Conservation (phyloP, 2,113 vertebrate genomes). For the Zosterops japonicus region DNA sequence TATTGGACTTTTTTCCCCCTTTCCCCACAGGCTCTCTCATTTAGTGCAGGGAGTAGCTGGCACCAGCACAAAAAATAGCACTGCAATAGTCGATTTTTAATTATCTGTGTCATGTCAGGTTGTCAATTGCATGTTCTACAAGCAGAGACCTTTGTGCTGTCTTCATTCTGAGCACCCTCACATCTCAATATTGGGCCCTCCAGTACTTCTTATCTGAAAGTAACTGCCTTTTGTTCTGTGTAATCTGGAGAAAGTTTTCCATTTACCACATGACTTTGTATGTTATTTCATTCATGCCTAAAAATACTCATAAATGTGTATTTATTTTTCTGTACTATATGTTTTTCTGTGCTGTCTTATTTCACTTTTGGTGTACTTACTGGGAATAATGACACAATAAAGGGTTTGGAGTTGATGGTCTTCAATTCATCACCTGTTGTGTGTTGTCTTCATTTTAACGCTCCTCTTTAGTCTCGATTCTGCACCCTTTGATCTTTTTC, state of each 20-base stretch:
- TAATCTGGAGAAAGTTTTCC: not conserved
- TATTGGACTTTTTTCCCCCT: not conserved
- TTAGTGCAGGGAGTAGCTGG: not conserved
- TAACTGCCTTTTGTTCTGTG: not conserved
- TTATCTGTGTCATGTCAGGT: slow-evolving; percentile 14
- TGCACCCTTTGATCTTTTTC: not conserved
- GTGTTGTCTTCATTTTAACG: not conserved
- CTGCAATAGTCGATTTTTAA: slow-evolving; percentile 27
- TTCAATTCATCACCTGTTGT: not conserved
- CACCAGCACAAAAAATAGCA: not conserved
- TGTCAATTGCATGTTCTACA: not conserved
- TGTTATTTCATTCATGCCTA: not conserved
- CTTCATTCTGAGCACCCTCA: not conserved
- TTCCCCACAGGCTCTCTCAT: slow-evolving; percentile 4
- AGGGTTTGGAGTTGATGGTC: not conserved
- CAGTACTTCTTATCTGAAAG: not conserved
- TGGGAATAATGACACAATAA: not conserved
- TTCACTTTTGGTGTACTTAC: not conserved
- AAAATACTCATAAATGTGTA: not conserved
- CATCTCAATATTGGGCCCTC: accelerated
- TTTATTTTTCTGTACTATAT: not conserved
- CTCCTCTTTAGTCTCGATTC: not conserved
- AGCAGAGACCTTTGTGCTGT: not conserved
- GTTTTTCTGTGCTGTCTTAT: not conserved
- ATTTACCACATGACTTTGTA: not conserved